Conservation (phyloP, 2,888 invertebrate species). For the Macrosiphum euphorbiae region DNA sequence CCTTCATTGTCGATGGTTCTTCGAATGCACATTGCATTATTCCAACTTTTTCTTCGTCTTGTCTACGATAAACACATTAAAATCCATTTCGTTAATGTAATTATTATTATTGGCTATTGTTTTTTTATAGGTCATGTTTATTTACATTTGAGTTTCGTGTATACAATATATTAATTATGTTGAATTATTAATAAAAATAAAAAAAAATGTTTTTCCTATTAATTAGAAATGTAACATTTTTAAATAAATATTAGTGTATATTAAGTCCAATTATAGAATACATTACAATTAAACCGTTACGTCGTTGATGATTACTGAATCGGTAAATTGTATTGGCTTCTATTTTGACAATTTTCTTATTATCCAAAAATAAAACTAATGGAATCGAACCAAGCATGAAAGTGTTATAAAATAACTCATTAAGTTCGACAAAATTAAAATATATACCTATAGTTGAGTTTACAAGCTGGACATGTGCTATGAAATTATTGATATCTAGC, state of each 20-base stretch:
- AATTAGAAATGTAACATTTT: not conserved
- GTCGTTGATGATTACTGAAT: not conserved
- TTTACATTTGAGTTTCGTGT: not conserved
- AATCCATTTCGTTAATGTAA: not conserved
- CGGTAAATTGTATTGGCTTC: not conserved
- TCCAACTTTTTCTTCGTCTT: not conserved
- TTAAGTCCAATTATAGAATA: not conserved
- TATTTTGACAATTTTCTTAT: not conserved
- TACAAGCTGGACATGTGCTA: conserved; percentile 1
- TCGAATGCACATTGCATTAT: conserved; percentile 43
- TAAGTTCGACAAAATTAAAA: conserved; percentile 24
- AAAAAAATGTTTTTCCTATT: not conserved
- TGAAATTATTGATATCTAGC: conserved; percentile 23
- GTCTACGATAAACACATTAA: conserved; percentile 1
- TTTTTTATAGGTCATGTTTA: not conserved
- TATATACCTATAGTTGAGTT: not conserved
- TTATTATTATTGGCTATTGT: not conserved
- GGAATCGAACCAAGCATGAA: not conserved
- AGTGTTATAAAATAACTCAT: conserved; percentile 5
- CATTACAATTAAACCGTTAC: not conserved
- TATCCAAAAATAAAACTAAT: conserved; percentile 1
- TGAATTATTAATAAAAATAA: not conserved
- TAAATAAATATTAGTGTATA: not conserved
- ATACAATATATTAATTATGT: not conserved
- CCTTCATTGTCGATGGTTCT: conserved; percentile 34